Base-by-base conservation (phyloP, 2,797 vertebrate genomes). In the Malurus leucopterus region DNA sequence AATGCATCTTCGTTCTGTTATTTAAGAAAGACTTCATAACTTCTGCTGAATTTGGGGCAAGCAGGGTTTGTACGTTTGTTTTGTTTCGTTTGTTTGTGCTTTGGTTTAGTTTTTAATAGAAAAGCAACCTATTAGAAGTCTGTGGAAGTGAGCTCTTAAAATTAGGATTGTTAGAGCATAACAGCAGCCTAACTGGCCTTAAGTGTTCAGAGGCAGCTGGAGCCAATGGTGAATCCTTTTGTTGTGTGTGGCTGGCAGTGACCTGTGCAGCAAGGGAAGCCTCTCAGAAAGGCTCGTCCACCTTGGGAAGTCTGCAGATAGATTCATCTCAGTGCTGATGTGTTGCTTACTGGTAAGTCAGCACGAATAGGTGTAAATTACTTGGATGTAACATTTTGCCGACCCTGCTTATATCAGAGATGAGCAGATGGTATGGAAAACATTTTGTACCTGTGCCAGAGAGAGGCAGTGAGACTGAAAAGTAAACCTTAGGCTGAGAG, bases 371-470 rank as follows among this genome's bases (percentile, higher is more conserved):
- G 67, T 85, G 76, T 86, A 82, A 92, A 79, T 83, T 63, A 62
- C 75, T 88, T 83, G 38, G 73, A 62, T 70, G 32, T 58, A 83
- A 88, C 54, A 29, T 88, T 83, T 69, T 69, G 62, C 84, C 91
- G 94, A 95, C 86, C 62, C 75, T 82, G 69, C 57, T 83, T 88
- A 47, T 93, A 73, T 63, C 70, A 34, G 7, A 69, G 75, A 74
- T 84, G 84, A 94, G 78, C 92, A 93, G 95, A 91, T 94, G 87
- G 90, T 36, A 55, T 47, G 62, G 86, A 79, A 91, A 88, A 53
- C 23, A 38, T 71, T 65, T 73, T 92, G 69, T 91, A 27, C 51
- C 50, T 67, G 44, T 15, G 78, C 86, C 90, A 91, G 54, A 57
- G 47, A 64, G 63, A 88, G 17, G 47, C 69, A 75, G 16, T 0